Evolutionary conservation across 2,888 invertebrate species (phyloP).

Genomic region (Leptopilina myrica): DNA sequence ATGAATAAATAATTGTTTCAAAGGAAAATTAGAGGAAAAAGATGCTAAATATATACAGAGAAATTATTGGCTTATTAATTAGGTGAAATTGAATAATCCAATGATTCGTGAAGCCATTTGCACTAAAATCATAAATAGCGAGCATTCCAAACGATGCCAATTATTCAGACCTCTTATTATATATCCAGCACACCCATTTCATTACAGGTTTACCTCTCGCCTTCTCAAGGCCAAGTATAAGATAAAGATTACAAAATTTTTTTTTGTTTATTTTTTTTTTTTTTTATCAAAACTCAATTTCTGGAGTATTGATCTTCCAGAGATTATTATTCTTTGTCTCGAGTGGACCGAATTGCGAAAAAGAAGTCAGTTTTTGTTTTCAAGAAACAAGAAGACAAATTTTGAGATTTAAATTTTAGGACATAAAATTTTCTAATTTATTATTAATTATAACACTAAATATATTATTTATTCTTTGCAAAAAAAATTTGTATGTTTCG

Average conservation of each 20-base stretch:
- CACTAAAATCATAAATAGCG: not conserved
- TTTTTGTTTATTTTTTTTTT: not conserved
- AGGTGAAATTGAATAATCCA: not conserved
- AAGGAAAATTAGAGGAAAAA: not conserved
- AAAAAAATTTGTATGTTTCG: too few species aligned
- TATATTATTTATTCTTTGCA: too few species aligned
- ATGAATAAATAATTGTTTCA: too few species aligned
- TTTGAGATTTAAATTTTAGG: too few species aligned
- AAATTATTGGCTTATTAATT: not conserved
- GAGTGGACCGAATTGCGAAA: not conserved
- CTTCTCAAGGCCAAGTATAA: constrained; percentile 34
- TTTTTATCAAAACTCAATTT: constrained; percentile 2
- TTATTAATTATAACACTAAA: too few species aligned
- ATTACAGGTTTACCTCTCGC: constrained; percentile 33
- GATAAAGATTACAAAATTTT: constrained; percentile 1
- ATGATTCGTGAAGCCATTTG: not conserved
- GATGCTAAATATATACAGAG: not conserved
- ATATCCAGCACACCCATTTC: not conserved
- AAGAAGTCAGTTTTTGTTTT: not conserved
- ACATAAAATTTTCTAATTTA: too few species aligned
- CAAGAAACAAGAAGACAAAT: not conserved
- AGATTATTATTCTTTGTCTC: not conserved
- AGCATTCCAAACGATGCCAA: not conserved
- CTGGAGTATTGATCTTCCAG: constrained; percentile 2
- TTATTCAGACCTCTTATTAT: constrained; percentile 27